Evolutionary conservation across 2,797 vertebrate species (phyloP).

Genomic region (Neomorphus geoffroyi): DNA sequence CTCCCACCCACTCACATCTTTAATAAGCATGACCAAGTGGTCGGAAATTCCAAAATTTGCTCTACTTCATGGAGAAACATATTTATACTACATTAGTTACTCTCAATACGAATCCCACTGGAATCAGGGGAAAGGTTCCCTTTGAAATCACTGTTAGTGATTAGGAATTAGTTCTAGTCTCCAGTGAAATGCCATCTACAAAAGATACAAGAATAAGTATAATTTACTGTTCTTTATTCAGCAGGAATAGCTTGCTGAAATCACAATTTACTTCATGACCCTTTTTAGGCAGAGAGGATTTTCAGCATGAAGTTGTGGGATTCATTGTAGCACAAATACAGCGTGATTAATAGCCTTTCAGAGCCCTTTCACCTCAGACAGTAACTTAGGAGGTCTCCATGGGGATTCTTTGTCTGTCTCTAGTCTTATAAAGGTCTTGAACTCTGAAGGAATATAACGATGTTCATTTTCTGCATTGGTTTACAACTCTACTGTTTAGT

Average conservation of each 20-base stretch:
- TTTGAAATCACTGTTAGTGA: neutral
- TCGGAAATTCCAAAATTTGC: neutral
- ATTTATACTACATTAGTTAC: neutral
- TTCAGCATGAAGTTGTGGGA: neutral
- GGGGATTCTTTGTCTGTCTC: neutral
- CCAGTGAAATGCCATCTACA: neutral
- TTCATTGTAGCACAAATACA: neutral
- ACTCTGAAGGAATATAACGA: neutral
- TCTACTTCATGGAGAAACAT: neutral
- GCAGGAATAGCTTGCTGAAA: neutral
- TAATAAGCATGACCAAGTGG: neutral
- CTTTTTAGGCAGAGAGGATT: neutral
- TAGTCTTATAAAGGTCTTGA: neutral
- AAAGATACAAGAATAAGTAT: neutral
- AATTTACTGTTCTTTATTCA: neutral
- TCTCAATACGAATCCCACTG: neutral
- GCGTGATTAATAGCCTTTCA: neutral
- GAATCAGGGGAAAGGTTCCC: neutral
- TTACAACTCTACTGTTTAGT: neutral
- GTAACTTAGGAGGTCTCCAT: neutral
- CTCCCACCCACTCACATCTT: fast-evolving
- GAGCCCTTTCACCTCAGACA: neutral
- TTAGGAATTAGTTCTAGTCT: neutral
- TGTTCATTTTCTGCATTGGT: neutral
- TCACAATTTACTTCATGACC: neutral